Evolutionary conservation across 1,140 invertebrate genomes (phyloP).

Genomic region (Scaptomyza hsui): DNA sequence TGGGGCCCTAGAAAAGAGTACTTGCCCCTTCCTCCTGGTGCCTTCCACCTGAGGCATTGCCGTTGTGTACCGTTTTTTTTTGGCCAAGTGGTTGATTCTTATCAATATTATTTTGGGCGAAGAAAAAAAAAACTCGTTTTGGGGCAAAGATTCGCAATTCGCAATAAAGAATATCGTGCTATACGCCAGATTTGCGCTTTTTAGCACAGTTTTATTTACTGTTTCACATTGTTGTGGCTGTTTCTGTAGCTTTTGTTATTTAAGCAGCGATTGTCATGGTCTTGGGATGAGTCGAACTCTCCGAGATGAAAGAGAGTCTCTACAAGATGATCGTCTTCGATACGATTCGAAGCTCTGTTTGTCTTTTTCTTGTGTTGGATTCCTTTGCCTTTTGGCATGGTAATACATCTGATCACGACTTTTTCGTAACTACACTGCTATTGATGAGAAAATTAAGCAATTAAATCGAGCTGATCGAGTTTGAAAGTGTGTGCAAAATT

Average conservation of each 20-base stretch:
- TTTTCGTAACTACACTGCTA: slow-evolving; percentile 28
- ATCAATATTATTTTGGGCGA: slow-evolving; percentile 47
- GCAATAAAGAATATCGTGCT: slow-evolving; percentile 82
- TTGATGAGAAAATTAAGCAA: slow-evolving; percentile 75
- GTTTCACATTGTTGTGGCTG: slow-evolving; percentile 48
- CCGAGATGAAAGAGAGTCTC: background rate
- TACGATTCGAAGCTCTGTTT: background rate
- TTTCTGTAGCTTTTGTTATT: slow-evolving; percentile 65
- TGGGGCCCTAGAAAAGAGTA: slow-evolving; percentile 12
- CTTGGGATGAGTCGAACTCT: slow-evolving; percentile 41
- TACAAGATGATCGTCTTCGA: slow-evolving; percentile 20
- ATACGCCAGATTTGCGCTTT: slow-evolving; percentile 76
- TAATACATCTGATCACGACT: slow-evolving; percentile 71
- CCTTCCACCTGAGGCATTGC: background rate
- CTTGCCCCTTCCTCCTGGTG: background rate
- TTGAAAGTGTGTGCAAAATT: slow-evolving; percentile 30
- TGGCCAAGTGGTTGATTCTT: slow-evolving; percentile 63
- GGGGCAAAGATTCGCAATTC: slow-evolving; percentile 42
- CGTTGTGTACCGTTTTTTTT: slow-evolving; percentile 14
- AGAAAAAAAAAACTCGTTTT: slow-evolving; percentile 49
- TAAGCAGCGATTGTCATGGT: slow-evolving; percentile 55
- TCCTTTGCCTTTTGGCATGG: slow-evolving; percentile 38
- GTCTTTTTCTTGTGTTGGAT: slow-evolving; percentile 10
- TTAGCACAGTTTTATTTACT: slow-evolving; percentile 65
- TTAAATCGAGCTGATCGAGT: slow-evolving; percentile 44